These are phyloP conservation scores for Danaus melanippus DNA, from an alignment of 1,140 invertebrate species.

Conservation along the genomic window DNA sequence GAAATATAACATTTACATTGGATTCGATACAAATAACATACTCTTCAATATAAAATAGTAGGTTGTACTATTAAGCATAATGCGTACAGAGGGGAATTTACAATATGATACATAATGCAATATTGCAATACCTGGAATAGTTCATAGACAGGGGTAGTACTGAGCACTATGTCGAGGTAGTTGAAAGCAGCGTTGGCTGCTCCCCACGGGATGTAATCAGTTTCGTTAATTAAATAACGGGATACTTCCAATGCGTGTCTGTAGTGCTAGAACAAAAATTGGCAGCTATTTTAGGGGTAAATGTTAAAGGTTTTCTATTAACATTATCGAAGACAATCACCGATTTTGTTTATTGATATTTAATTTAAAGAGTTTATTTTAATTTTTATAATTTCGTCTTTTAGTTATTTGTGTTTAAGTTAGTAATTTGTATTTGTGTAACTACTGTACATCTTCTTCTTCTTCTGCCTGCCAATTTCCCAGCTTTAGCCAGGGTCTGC, in stretches of 20 bases:
- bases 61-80: not conserved
- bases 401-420: too few relatives aligned
- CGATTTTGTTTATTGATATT: too few relatives aligned
- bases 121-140: conserved; percentile 40
- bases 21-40: not conserved
- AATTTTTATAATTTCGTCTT: too few relatives aligned
- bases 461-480: too few relatives aligned
- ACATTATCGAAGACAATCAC: too few relatives aligned
- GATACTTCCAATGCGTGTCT: conserved; percentile 62
- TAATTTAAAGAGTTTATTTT: too few relatives aligned
- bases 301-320: too few relatives aligned
- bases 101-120: not conserved
- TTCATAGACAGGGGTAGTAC: conserved; percentile 28
- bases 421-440: too few relatives aligned
- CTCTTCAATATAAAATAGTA: not conserved
- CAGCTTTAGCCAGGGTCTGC: too few relatives aligned
- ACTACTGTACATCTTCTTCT: too few relatives aligned
- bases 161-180: conserved; percentile 50
- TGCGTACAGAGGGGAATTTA: not conserved
- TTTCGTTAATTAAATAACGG: conserved; percentile 73
- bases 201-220: conserved; percentile 76
- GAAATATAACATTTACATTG: conserved; percentile 11
- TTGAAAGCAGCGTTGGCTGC: conserved; percentile 60
- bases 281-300: too few relatives aligned
- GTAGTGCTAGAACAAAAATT: conserved; percentile 42